Evolutionary conservation across 2,888 invertebrate species (phyloP).

Genomic region (Thereva nobilitata): DNA sequence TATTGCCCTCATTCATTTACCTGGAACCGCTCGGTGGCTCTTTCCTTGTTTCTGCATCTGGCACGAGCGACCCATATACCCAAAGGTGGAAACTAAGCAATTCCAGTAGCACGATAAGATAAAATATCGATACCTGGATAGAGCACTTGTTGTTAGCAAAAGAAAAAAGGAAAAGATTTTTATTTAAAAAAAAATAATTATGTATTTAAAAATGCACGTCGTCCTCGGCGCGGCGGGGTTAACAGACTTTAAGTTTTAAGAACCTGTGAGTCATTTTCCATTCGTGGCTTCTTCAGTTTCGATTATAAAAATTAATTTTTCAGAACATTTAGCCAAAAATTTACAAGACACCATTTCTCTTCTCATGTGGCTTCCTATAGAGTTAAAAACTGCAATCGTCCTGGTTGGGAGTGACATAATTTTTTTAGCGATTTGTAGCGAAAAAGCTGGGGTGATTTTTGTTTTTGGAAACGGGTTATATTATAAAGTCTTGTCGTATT

Average conservation of each 20-base stretch:
- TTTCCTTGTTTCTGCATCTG: neutral
- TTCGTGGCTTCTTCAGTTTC: too few relatives aligned
- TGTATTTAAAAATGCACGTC: too few relatives aligned
- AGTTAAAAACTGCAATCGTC: neutral
- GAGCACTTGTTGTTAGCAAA: slow-evolving; percentile 1
- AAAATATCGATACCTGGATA: slow-evolving; percentile 19
- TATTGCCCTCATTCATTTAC: slow-evolving; percentile 28
- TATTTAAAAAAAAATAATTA: neutral
- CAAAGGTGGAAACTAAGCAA: slow-evolving; percentile 3
- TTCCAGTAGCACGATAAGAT: slow-evolving; percentile 11
- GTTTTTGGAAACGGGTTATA: slow-evolving; percentile 7
- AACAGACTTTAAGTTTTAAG: too few relatives aligned
- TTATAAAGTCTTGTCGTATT: too few relatives aligned
- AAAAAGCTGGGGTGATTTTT: slow-evolving; percentile 1
- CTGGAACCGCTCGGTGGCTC: slow-evolving; percentile 12
- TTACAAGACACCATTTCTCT: neutral
- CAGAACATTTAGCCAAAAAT: too few relatives aligned
- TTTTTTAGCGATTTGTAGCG: slow-evolving; percentile 11
- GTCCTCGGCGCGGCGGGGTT: too few relatives aligned
- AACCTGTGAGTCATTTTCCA: too few relatives aligned
- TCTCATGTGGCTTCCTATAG: neutral
- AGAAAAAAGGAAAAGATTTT: neutral
- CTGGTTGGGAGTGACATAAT: slow-evolving; percentile 12
- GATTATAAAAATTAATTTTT: too few relatives aligned
- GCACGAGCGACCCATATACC: neutral